A percentile compares a stretch with the other conserved stretches of the same genome.
Conservation (phyloP, 2,888 invertebrate species). For the Ganaspis brasiliensis region DNA sequence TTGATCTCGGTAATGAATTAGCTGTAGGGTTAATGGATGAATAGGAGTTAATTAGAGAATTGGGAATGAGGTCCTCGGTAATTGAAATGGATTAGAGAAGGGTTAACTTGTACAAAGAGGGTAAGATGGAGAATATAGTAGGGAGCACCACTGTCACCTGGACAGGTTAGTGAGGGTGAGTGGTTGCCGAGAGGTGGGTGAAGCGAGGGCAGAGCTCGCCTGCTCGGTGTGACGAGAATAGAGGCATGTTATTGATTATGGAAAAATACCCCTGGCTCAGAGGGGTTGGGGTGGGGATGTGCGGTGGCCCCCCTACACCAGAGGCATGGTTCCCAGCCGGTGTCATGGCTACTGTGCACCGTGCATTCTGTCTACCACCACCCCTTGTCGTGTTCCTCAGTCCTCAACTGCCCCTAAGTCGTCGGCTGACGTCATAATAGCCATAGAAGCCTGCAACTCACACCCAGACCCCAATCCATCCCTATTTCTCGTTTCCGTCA, state of each 20-base stretch:
- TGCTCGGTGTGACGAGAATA: conserved; percentile 77
- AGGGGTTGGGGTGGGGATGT: conserved; percentile 57
- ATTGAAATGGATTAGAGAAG: conserved; percentile 22
- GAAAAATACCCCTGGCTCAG: conserved; percentile 75
- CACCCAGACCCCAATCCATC: neutral
- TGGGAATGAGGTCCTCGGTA: neutral
- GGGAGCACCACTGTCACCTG: conserved; percentile 74
- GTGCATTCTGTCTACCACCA: conserved; percentile 62
- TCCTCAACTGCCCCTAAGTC: conserved; percentile 56
- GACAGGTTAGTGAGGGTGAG: conserved; percentile 71
- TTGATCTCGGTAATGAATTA: conserved; percentile 15
- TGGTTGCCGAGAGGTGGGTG: conserved; percentile 51
- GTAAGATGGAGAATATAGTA: conserved; percentile 46
- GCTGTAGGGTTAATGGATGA: neutral
- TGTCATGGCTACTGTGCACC: conserved; percentile 73
- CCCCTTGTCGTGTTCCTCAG: conserved; percentile 58
- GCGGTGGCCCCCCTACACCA: conserved; percentile 59
- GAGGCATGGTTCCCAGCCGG: conserved; percentile 69
- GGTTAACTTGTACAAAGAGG: conserved; percentile 5
- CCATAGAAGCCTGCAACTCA: conserved; percentile 54
- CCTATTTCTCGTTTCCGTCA: conserved; percentile 32
- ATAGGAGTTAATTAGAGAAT: conserved; percentile 13
- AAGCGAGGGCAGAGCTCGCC: conserved; percentile 69
- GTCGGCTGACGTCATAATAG: conserved; percentile 70
- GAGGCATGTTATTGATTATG: conserved; percentile 79